phyloP scores from a whole-genome alignment of 92 coral and sea anemone species.

The Palythoa caribaeorum region DNA sequence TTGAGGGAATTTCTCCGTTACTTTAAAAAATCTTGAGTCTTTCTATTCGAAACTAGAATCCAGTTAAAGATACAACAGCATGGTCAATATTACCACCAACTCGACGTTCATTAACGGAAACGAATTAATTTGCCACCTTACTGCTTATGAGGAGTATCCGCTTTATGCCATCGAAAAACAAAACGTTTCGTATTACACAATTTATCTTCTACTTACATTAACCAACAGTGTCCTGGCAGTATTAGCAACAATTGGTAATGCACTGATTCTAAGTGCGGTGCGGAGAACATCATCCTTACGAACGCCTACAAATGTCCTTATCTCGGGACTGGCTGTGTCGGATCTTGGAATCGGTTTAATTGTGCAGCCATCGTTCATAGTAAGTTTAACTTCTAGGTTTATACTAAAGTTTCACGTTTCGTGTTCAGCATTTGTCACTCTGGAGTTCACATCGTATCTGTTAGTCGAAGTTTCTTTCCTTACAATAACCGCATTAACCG shows the following conservation, averaged over 20 bases:
- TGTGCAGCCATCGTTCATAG: not conserved
- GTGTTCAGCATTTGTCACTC: not conserved
- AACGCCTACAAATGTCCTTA: not conserved
- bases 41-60: no score
- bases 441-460: not conserved
- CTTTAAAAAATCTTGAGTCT: no score
- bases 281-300: not conserved
- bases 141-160: not conserved
- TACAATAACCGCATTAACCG: not conserved
- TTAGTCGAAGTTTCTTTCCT: not conserved
- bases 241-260: not conserved
- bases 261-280: not conserved
- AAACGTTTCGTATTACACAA: not conserved
- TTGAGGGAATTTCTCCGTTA: no score
- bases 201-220: not conserved
- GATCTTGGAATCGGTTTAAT: not conserved
- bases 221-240: not conserved
- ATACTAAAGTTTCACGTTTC: not conserved
- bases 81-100: no score
- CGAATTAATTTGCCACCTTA: not conserved
- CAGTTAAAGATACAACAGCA: no score
- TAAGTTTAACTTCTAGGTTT: not conserved
- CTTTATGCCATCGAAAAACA: not conserved
- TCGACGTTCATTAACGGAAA: not conserved
- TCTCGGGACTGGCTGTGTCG: constrained; percentile 11